phyloP scores from a whole-genome alignment of 2,888 invertebrate species.

The Timandra comae region DNA sequence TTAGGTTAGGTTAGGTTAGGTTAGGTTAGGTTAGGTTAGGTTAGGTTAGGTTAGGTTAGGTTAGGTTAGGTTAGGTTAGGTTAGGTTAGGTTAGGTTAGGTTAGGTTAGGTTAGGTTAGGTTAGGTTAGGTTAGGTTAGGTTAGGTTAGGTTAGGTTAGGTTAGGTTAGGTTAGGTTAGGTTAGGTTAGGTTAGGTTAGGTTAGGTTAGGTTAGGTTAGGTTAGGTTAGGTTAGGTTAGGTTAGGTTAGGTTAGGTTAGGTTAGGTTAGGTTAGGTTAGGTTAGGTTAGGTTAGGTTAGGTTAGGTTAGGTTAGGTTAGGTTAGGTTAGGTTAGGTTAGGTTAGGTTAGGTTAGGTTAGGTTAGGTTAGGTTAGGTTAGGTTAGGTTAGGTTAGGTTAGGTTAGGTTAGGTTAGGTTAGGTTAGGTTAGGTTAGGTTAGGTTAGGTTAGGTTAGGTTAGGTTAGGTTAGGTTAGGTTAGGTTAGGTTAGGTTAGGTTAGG shows the following conservation, averaged over 20 bases:
- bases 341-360: constrained; percentile 2
- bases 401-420: constrained; percentile 6
- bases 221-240: constrained; percentile 2
- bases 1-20: constrained; percentile 2
- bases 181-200: constrained; percentile 2
- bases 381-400: constrained; percentile 8
- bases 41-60: constrained; percentile 2
- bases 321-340: constrained; percentile 2
- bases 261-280: constrained; percentile 2
- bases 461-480: constrained; percentile 2
- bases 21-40: constrained; percentile 2
- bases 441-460: constrained; percentile 2
- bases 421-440: constrained; percentile 2
- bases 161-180: constrained; percentile 2
- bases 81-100: constrained; percentile 2
- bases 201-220: constrained; percentile 2
- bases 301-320: constrained; percentile 2
- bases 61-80: constrained; percentile 2
- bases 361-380: constrained; percentile 2
- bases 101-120: constrained; percentile 2
- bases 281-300: constrained; percentile 2
- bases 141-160: constrained; percentile 2
- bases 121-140: constrained; percentile 2
- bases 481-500: constrained; percentile 2
- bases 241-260: constrained; percentile 2